A percentile compares a stretch with the other conserved stretches of the same genome.
These are phyloP conservation scores for Microctonus hyperodae DNA, from an alignment of 2,888 invertebrate species.

Conservation along the genomic window DNA sequence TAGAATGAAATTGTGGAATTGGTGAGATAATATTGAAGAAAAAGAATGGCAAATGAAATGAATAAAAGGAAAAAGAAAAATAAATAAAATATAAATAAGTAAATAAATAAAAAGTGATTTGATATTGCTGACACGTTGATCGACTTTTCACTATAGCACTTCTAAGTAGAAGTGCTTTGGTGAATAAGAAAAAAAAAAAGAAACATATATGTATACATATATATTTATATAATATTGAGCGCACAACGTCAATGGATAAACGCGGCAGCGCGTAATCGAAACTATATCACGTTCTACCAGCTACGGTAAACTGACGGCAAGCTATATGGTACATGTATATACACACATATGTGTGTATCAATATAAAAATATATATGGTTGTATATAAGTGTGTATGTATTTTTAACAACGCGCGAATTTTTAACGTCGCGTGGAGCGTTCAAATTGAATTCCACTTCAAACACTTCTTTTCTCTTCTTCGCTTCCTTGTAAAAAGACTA, in stretches of 20 bases:
- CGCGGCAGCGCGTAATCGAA: constrained; percentile 8
- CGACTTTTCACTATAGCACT: neutral
- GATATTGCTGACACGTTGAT: neutral
- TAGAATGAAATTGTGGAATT: too few relatives aligned
- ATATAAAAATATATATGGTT: neutral
- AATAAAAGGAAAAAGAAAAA: too few relatives aligned
- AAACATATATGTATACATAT: neutral
- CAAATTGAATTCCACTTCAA: constrained; percentile 32
- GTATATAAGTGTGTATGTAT: too few relatives aligned
- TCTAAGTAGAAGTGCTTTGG: neutral
- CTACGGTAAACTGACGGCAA: neutral
- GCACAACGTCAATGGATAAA: neutral
- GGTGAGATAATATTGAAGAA: too few relatives aligned
- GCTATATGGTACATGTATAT: too few relatives aligned
- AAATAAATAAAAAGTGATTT: neutral
- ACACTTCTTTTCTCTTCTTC: too few relatives aligned
- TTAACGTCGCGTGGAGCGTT: constrained; percentile 2
- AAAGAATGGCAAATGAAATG: neutral
- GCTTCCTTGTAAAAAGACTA: neutral
- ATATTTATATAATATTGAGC: neutral
- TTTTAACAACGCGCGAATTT: neutral
- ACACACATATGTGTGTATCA: neutral
- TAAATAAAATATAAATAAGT: neutral
- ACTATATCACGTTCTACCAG: neutral
- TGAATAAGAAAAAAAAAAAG: too few relatives aligned